Base-by-base conservation (phyloP, 2,113 vertebrate species). In the Siphamia tubifer region DNA sequence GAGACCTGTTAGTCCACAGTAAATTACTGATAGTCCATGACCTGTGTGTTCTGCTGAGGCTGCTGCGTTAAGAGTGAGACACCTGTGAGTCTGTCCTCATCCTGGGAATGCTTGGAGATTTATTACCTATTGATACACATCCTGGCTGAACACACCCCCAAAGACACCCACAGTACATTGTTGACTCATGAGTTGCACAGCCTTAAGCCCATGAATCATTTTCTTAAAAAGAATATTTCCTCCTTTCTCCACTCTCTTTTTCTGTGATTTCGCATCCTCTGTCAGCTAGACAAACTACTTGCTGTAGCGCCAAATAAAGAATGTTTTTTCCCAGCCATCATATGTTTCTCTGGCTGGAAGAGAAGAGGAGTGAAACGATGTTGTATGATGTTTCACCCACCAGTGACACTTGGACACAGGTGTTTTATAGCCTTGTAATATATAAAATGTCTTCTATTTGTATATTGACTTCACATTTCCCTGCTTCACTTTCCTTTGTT, bases 61-160 rank as follows among this genome's bases (percentile, higher is more conserved):
- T 75, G 83, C 84, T 78, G 63, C 77, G 73, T 77, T 80, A 38
- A 67, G 73, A 75, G 61, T 34, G 65, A 82, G 76, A 83, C 83
- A 87, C 83, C 80, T 84, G 86, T 85, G 81, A 82, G 56, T 73
- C 61, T 58, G 82, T 77, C 74, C 56, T 77, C 68, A 74, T 82
- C 78, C 77, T 74, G 81, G 79, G 79, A 85, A 84, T 69, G 67
- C 68, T 55, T 39, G 0, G 73, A 91, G 89, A 91, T 91, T 91
- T 89, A 91, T 91, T 78, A 90, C 82, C 89, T 87, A 84, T 89
- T 89, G 89, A 89, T 91, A 86, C 84, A 79, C 81, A 70, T 68
- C 55, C 83, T 74, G 12, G 31, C 79, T 54, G 76, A 85, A 83
- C 82, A 69, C 80, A 54, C 80, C 84, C 79, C 83, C 73, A 71